Conservation (phyloP, 2,113 vertebrate species). For the Tretioscincus oriximinensis region DNA sequence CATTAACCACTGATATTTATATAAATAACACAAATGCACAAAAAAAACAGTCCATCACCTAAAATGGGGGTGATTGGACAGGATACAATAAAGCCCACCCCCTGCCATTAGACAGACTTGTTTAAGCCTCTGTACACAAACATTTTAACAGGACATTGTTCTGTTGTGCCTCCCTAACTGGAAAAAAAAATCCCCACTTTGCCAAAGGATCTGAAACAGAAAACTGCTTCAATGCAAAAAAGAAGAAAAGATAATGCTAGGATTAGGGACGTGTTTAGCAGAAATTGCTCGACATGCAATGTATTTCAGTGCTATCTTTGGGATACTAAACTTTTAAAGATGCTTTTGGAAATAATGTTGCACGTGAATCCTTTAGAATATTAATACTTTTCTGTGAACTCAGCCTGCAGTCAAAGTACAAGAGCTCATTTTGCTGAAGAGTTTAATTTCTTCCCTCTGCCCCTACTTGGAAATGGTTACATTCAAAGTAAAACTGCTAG, state of each 20-base stretch:
- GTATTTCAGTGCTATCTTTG: neutral
- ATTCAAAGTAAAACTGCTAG: constrained; percentile 13
- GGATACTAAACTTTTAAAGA: neutral
- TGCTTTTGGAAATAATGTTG: neutral
- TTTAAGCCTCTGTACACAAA: neutral
- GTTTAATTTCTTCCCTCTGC: neutral
- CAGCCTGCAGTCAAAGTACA: neutral
- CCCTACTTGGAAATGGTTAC: neutral
- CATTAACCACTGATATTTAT: neutral
- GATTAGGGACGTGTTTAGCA: neutral
- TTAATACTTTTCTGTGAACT: neutral
- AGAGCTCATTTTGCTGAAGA: constrained; percentile 14
- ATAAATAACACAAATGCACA: neutral
- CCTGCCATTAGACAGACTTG: neutral
- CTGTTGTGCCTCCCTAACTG: neutral
- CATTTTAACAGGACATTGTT: neutral
- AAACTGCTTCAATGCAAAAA: neutral
- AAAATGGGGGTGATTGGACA: no score
- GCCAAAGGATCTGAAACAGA: neutral
- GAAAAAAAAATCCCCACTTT: neutral
- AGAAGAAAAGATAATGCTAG: neutral
- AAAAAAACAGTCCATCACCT: no score
- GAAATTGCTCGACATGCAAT: constrained; percentile 12
- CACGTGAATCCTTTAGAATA: neutral
- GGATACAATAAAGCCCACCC: no score